Percentiles rank a stretch among this genome's conserved stretches.
These are phyloP conservation scores for Cydia fagiglandana DNA, from an alignment of 1,140 invertebrate genomes.

Conservation along the genomic window DNA sequence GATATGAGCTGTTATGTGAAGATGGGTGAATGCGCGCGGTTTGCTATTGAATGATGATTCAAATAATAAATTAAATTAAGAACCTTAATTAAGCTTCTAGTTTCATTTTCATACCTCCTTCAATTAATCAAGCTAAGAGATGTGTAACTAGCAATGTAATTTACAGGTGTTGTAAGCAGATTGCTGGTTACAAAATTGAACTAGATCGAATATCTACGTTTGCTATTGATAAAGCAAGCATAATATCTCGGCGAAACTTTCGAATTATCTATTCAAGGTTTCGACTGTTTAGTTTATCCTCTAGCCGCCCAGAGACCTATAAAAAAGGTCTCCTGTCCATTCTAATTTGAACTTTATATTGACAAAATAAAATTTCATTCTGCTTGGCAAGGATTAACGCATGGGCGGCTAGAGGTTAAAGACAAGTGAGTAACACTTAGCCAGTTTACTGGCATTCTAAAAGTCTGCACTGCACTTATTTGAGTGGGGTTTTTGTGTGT, in stretches of 20 bases:
- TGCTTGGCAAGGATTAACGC: too few species aligned
- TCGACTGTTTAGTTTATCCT: conserved; percentile 25
- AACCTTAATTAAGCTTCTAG: conserved; percentile 32
- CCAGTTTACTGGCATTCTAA: background rate
- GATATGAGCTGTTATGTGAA: conserved; percentile 44
- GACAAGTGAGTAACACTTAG: too few species aligned
- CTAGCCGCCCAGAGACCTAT: too few species aligned
- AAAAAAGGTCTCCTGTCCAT: too few species aligned
- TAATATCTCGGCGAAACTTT: conserved; percentile 9
- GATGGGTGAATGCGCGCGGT: conserved; percentile 40
- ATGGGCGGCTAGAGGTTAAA: too few species aligned
- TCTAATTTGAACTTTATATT: too few species aligned
- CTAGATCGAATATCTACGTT: conserved; percentile 5
- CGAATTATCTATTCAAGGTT: conserved; percentile 7
- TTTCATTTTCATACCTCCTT: conserved; percentile 18
- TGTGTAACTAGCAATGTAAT: conserved; percentile 2
- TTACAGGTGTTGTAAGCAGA: conserved; percentile 18
- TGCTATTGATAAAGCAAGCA: conserved; percentile 22
- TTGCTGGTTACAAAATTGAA: conserved; percentile 28
- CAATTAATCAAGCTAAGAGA: conserved; percentile 19
- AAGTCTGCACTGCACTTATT: background rate
- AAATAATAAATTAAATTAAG: conserved; percentile 66
- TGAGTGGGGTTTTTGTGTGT: too few species aligned
- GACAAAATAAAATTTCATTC: too few species aligned
- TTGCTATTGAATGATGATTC: conserved; percentile 45